Conservation (phyloP, 2,797 vertebrate genomes). For the Corythornis leucogaster region DNA sequence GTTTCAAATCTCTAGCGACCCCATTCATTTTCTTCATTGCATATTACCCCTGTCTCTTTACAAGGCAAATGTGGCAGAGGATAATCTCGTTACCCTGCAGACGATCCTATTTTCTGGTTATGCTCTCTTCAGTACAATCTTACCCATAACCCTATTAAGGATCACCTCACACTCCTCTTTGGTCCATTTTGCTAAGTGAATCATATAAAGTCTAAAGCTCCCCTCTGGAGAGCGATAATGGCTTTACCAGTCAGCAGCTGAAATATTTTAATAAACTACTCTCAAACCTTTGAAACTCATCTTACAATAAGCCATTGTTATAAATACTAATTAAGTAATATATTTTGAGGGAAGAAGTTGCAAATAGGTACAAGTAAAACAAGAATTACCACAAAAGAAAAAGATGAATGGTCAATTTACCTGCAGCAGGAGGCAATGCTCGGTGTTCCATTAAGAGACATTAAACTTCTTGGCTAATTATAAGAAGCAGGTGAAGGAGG, state of each 20-base stretch:
- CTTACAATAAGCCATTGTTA: conserved; percentile 46
- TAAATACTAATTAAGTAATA: conserved; percentile 67
- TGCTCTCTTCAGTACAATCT: not conserved
- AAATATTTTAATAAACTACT: conserved; percentile 50
- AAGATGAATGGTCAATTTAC: conserved; percentile 61
- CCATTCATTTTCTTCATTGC: not conserved
- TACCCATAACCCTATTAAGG: conserved; percentile 24
- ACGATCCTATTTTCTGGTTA: conserved; percentile 20
- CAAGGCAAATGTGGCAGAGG: not conserved
- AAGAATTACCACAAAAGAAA: conserved; percentile 34
- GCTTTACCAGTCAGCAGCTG: conserved; percentile 7
- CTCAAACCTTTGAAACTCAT: conserved; percentile 35
- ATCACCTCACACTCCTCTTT: conserved; percentile 43
- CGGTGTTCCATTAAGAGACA: conserved; percentile 49
- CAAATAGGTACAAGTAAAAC: conserved; percentile 16
- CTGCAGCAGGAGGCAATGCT: conserved; percentile 43
- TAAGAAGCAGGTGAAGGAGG: conserved; percentile 22
- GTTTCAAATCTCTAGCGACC: not conserved
- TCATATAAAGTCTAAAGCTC: conserved; percentile 23
- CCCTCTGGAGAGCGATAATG: conserved; percentile 16
- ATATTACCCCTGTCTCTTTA: not conserved
- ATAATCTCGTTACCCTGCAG: conserved; percentile 28
- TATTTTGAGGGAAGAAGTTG: conserved; percentile 37
- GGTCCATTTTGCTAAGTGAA: conserved; percentile 50
- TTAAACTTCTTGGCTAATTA: conserved; percentile 54